These are phyloP conservation scores for Tenthredo livida DNA, from an alignment of 2,888 invertebrate species.

Conservation along the genomic window DNA sequence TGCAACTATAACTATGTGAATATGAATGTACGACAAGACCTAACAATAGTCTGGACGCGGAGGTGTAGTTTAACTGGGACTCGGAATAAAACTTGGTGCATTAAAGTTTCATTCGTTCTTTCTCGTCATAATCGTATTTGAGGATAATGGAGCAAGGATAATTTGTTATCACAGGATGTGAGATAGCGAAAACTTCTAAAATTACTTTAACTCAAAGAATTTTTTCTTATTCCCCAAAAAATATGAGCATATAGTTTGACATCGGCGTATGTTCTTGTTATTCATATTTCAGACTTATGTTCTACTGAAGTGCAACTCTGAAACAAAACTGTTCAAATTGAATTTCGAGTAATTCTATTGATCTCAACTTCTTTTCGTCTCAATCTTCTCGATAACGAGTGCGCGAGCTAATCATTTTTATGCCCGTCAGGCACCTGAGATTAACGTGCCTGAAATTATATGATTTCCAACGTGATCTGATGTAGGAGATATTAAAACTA, in stretches of 20 bases:
- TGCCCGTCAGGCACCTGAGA: not conserved
- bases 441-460: not conserved
- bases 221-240: conserved; percentile 57
- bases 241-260: conserved; percentile 73
- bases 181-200: conserved; percentile 77
- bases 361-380: not conserved
- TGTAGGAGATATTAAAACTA: too few species aligned
- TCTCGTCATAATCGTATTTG: conserved; percentile 78
- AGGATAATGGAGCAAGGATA: conserved; percentile 77
- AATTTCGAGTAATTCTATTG: not conserved
- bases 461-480: too few species aligned
- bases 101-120: conserved; percentile 74
- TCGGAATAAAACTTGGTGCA: conserved; percentile 59
- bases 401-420: not conserved
- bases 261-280: conserved; percentile 64
- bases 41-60: not conserved
- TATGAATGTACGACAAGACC: not conserved
- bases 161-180: conserved; percentile 77
- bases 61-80: not conserved
- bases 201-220: conserved; percentile 72
- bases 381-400: not conserved
- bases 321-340: not conserved
- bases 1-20: not conserved
- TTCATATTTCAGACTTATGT: not conserved
- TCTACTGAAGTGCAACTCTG: too few species aligned